phyloP scores from a whole-genome alignment of 2,797 vertebrate species.

The Peromyscus nudipes region DNA sequence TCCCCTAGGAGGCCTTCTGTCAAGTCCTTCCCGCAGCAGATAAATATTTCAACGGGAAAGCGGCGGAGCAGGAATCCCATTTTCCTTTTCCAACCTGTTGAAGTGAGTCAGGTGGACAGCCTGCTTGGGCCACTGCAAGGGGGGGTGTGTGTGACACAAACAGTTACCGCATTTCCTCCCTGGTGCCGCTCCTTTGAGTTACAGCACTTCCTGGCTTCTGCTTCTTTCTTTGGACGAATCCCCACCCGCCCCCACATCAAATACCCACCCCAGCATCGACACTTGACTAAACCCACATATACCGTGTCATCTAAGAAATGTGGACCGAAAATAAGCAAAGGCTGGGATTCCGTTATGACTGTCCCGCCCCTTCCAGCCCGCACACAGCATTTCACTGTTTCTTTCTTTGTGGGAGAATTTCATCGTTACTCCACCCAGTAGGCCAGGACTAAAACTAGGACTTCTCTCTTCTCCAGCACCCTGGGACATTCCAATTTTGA shows the following conservation, averaged over 20 bases:
- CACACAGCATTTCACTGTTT: not conserved
- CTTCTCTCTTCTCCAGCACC: not conserved
- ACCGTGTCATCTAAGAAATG: not conserved
- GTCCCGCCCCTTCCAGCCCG: not conserved
- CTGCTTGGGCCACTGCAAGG: not conserved
- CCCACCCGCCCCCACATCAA: not conserved
- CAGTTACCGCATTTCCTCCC: not conserved
- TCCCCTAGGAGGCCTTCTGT: not conserved
- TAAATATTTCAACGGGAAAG: constrained; percentile 6
- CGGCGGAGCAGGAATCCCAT: too few species aligned
- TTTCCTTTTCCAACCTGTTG: constrained; percentile 21
- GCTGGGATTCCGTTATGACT: not conserved
- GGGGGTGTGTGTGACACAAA: not conserved
- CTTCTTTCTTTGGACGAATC: not conserved
- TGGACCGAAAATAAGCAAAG: not conserved
- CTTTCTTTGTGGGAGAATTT: not conserved
- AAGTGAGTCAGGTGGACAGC: not conserved
- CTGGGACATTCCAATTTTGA: not conserved
- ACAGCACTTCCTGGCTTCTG: not conserved
- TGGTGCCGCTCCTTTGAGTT: not conserved
- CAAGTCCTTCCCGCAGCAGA: not conserved
- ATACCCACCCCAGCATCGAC: not conserved
- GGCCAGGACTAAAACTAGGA: not conserved
- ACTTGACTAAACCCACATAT: not conserved
- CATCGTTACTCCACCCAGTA: not conserved